A percentile compares a stretch with the other conserved stretches of the same genome.
phyloP scores from a whole-genome alignment of 2,113 vertebrate genomes.

The Serinus canaria region DNA sequence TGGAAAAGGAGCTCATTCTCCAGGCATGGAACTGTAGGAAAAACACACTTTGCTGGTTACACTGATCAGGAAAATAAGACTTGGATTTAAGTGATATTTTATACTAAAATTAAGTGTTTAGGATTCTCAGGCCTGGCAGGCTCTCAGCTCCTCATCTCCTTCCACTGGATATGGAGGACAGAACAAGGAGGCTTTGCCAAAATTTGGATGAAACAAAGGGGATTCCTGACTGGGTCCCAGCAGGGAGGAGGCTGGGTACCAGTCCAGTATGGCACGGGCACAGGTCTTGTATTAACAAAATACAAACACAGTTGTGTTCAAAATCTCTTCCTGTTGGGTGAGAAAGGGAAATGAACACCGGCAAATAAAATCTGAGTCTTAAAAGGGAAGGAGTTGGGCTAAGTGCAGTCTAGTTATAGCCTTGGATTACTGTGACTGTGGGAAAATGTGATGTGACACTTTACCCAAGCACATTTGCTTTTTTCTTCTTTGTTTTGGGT shows the following conservation, averaged over 20 bases:
- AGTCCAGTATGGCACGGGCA: background rate
- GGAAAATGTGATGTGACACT: slow-evolving; percentile 37
- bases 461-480: background rate
- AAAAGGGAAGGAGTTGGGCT: background rate
- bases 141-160: background rate
- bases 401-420: background rate
- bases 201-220: background rate
- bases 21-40: background rate
- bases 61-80: background rate
- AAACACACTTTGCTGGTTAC: background rate
- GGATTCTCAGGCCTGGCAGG: background rate
- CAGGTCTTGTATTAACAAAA: background rate
- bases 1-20: background rate
- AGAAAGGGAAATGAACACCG: slow-evolving; percentile 13
- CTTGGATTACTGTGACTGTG: slow-evolving; percentile 20
- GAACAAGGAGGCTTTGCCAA: background rate
- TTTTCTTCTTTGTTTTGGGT: background rate
- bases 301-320: background rate
- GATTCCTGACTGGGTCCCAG: background rate
- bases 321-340: slow-evolving; percentile 1
- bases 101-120: background rate
- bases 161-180: background rate
- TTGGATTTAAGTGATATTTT: background rate
- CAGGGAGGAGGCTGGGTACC: background rate
- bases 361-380: slow-evolving; percentile 1